These are phyloP conservation scores for Beris morrisii DNA, from an alignment of 2,888 invertebrate species.

Conservation along the genomic window DNA sequence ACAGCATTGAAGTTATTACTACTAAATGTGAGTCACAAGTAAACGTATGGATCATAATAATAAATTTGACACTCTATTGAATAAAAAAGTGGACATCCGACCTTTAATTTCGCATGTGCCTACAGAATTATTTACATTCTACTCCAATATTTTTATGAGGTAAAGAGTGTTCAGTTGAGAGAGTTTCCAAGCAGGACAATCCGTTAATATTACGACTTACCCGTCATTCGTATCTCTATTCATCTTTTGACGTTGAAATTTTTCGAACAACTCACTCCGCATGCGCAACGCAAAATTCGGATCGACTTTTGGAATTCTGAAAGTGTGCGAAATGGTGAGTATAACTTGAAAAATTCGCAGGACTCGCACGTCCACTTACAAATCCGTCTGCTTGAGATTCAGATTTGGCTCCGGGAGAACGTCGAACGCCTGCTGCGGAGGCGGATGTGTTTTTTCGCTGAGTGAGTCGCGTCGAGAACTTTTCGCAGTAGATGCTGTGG, in stretches of 20 bases:
- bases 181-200: no score
- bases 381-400: conserved; percentile 13
- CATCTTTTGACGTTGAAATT: conserved; percentile 45
- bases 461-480: conserved; percentile 69
- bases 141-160: no score
- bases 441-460: conserved; percentile 56
- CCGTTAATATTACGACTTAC: conserved; percentile 14
- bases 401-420: neutral
- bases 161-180: no score
- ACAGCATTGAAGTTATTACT: no score
- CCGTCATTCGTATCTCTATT: conserved; percentile 39
- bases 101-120: no score
- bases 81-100: no score
- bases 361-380: conserved; percentile 4
- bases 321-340: neutral
- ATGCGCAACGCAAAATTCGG: conserved; percentile 41
- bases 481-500: conserved; percentile 65
- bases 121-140: no score
- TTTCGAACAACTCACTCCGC: conserved; percentile 45
- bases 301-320: conserved; percentile 31
- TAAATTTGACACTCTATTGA: no score
- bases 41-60: no score
- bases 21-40: no score
- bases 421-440: conserved; percentile 11
- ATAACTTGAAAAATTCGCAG: neutral